Base-by-base conservation (phyloP, 2,113 vertebrate species). In the Poicephalus gulielmi region DNA sequence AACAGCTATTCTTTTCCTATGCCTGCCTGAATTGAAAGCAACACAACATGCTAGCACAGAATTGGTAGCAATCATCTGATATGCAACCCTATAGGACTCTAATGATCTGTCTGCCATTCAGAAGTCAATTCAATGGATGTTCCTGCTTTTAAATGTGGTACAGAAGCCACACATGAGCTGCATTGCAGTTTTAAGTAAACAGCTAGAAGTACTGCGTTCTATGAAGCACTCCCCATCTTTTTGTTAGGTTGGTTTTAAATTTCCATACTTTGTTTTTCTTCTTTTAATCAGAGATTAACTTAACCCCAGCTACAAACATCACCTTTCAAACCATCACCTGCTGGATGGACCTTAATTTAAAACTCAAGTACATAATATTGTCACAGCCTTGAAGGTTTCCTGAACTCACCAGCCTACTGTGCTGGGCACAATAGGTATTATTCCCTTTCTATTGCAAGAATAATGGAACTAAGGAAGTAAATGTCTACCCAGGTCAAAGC, bases 71-170 rank as follows among this genome's bases (percentile, higher is more conserved):
- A 78, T 79, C 74, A 80, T 47, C 62, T 5, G 2, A 92, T 15
- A 49, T 10, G 71, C 3, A 2, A 43, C 47, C 55, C 35, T 67
- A 47, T 28, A 37, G 82, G 46, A 67, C 60, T 78, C 73, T 77
- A 88, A 94, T 78, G 44, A 92, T 83, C 62, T 73, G 82, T 49
- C 85, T 37, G 66, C 88, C 81, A 81, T 62, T 88, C 81, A 64
- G 79, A 88, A 89, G 87, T 86, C 92, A 89, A 92, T 80, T 94
- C 63, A 35, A 12, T 10, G 88, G 30, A 85, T 69, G 8, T 28
- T 30, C 37, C 67, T 87, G 49, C 49, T 96, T 95, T 92, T 66
- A 94, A 95, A 96, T n/a, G 52, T 82, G 39, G 28, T 81, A 59
- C 53, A 84, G 81, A 94, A 90, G 66, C 33, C 44, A 78, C 5